A percentile compares a stretch with the other conserved stretches of the same genome.
These are phyloP conservation scores for Heteropelma amictum DNA, from an alignment of 2,888 invertebrate genomes.

Conservation along the genomic window DNA sequence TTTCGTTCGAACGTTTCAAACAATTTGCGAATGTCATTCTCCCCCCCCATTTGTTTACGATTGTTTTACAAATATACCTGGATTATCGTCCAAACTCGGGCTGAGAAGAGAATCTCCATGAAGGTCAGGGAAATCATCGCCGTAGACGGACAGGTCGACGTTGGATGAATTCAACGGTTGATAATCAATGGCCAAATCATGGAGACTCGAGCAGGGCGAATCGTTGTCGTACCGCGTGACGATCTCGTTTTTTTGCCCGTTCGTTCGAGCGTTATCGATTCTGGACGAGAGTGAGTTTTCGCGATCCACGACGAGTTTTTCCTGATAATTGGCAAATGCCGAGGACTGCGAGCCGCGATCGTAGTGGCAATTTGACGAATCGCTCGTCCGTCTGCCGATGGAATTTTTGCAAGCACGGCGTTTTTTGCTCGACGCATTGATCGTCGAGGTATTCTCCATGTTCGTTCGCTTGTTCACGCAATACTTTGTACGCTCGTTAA, in stretches of 20 bases:
- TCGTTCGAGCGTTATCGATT: constrained; percentile 21
- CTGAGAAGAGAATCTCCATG: constrained; percentile 61
- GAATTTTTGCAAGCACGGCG: constrained; percentile 22
- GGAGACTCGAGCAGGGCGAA: constrained; percentile 56
- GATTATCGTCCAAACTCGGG: constrained; percentile 65
- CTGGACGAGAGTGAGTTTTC: constrained; percentile 24
- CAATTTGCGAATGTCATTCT: too few relatives aligned
- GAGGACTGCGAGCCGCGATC: not conserved
- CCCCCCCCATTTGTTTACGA: too few relatives aligned
- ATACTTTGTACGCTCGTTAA: not conserved
- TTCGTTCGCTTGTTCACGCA: constrained; percentile 19
- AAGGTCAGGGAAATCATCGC: constrained; percentile 62
- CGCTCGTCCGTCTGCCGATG: not conserved
- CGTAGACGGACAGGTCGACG: constrained; percentile 50
- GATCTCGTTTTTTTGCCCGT: not conserved
- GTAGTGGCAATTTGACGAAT: constrained; percentile 35
- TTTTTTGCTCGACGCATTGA: constrained; percentile 24
- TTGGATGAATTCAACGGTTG: constrained; percentile 57
- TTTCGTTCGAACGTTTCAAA: too few relatives aligned
- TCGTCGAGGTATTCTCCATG: constrained; percentile 3
- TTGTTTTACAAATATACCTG: constrained; percentile 64
- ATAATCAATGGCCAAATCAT: constrained; percentile 58
- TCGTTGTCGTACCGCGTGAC: constrained; percentile 12
- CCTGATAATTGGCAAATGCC: constrained; percentile 12
- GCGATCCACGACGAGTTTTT: constrained; percentile 17